Base-by-base conservation (phyloP, 1,140 invertebrate genomes). In the Apolygus lucorum region DNA sequence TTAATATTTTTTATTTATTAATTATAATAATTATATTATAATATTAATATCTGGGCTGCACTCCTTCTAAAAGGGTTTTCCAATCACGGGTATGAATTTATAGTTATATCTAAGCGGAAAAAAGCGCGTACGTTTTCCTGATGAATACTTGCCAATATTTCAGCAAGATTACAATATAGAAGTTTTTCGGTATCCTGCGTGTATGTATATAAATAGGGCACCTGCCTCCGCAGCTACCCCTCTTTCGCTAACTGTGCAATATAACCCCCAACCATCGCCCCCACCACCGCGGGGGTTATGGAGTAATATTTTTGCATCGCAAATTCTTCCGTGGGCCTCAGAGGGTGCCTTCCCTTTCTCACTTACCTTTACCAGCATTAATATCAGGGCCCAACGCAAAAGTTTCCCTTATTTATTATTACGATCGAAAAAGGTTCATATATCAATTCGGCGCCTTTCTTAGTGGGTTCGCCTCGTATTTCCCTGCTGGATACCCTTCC, bases 401-500 rank as follows among this genome's bases (percentile, higher is more conserved):
- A 64, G 52, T 71, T 68, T 69, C 24, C 70, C 67, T 71, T 71
- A 71, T 71, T 71, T 71, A 71, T 71, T 71, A 71, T 71, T 71
- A 71, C 70, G 67, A 71, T 71, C 70, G 59, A 71, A 71, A 71
- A 67, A 52, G 70, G 24, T 71, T 68, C 67, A 71, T 71, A 71
- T 67, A 71, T 71, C 70, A 71, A 71, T 71, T 71, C 63, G 27
- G 2, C 63, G 63, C 63, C 26, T 64, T 64, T 29, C 63, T 64
- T 29, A 28, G 25, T 24, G 24, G 24, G 13, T 64, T 64, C 25
- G 27, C 13, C 28, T 64, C 13, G 34, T 49, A 67, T 67, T 67
- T 67, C 65, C 65, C 34, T 14, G 17, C n/a, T 42, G 65, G 65
- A 67, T 34, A 42, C 28, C 28, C 27, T 17, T 17, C 34, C n/a